Conservation (phyloP, 1,140 invertebrate species). For the Ctenoplectra terminalis region DNA sequence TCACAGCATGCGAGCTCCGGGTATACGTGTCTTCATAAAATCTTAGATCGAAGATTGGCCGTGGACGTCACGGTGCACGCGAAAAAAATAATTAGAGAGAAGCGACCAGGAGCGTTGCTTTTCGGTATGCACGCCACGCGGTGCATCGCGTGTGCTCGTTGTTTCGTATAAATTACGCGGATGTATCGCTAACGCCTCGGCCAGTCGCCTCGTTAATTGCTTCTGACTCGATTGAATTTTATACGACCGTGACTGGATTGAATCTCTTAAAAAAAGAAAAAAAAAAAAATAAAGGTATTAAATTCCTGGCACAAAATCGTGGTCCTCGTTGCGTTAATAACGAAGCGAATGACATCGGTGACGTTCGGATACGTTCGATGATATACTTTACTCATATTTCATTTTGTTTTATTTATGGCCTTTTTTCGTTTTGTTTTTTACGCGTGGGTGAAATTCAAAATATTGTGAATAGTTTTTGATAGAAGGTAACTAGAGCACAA, state of each 20-base stretch:
- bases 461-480: background rate
- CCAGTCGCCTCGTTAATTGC: constrained; percentile 34
- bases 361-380: background rate
- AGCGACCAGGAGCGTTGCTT: background rate
- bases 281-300: background rate
- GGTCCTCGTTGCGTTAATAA: background rate
- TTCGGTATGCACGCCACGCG: constrained; percentile 27
- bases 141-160: constrained; percentile 29
- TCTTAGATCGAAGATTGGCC: constrained; percentile 69
- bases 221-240: constrained; percentile 26
- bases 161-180: constrained; percentile 57
- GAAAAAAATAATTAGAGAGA: constrained; percentile 66
- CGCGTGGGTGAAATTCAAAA: background rate
- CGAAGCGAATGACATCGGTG: background rate
- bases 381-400: constrained; percentile 4
- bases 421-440: background rate
- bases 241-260: background rate
- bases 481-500: background rate
- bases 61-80: constrained; percentile 39
- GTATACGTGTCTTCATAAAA: constrained; percentile 68
- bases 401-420: too few relatives aligned
- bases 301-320: background rate
- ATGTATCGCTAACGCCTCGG: constrained; percentile 16
- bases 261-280: background rate
- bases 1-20: constrained; percentile 65